phyloP scores from a whole-genome alignment of 2,797 vertebrate genomes.

The Poecile montanus region DNA sequence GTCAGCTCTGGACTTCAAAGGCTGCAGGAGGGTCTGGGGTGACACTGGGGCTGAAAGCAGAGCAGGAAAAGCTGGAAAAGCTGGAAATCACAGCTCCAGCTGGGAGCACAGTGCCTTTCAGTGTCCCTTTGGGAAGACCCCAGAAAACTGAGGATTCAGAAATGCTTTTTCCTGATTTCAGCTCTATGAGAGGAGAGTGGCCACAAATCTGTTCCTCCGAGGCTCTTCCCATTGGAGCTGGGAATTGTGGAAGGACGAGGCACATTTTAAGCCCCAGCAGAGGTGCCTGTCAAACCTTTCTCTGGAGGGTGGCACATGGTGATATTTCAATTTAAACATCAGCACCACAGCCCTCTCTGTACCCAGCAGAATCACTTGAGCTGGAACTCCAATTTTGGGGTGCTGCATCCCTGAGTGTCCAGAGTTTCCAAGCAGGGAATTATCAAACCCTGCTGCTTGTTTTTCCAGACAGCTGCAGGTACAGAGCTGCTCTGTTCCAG shows the following conservation, averaged over 20 bases:
- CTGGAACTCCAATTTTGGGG: neutral
- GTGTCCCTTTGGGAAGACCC: neutral
- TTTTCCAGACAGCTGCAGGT: conserved; percentile 64
- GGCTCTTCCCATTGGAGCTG: neutral
- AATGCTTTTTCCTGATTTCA: neutral
- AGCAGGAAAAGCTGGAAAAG: neutral
- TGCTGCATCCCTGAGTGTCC: neutral
- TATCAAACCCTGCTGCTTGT: conserved; percentile 1
- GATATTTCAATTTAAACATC: neutral
- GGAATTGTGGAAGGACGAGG: neutral
- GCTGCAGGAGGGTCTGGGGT: neutral
- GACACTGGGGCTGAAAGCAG: neutral
- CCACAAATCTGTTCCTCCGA: neutral
- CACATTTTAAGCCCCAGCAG: neutral
- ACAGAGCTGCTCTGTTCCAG: conserved; percentile 14
- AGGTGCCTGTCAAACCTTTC: neutral
- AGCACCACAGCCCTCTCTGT: neutral
- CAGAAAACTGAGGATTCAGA: neutral
- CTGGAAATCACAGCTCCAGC: neutral
- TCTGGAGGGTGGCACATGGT: neutral
- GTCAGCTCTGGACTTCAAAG: neutral
- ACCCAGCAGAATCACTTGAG: neutral
- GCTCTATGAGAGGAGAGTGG: accelerated
- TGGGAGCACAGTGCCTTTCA: neutral
- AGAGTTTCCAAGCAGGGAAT: neutral